Percentiles rank a stretch among this genome's conserved stretches.
Conservation (phyloP, 2,113 vertebrate genomes). For the Oenanthe oenanthe region DNA sequence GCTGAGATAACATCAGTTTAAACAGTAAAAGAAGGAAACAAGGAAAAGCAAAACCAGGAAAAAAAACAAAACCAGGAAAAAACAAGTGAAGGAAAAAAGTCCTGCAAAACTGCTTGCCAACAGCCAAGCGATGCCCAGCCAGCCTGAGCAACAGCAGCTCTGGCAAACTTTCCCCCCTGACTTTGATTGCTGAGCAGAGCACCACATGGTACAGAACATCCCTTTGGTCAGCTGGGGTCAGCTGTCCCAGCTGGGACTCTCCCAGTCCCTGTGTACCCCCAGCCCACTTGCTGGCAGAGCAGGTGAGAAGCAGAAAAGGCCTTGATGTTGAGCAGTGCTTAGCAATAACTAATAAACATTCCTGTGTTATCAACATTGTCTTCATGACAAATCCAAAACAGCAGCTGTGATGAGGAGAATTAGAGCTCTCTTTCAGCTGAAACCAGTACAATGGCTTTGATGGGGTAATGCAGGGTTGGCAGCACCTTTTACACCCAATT, state of each 20-base stretch:
- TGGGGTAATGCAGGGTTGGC: neutral
- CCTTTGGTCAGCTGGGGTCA: neutral
- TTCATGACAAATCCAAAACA: neutral
- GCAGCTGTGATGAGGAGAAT: neutral
- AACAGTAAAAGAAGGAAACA: neutral
- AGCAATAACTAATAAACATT: neutral
- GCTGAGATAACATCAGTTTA: neutral
- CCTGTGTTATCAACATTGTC: neutral
- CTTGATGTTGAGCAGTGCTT: neutral
- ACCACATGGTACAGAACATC: neutral
- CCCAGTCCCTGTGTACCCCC: neutral
- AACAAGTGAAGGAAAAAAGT: neutral
- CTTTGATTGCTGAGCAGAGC: neutral
- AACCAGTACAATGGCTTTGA: neutral
- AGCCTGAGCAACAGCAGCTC: accelerated
- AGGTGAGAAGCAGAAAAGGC: neutral
- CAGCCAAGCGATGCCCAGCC: accelerated
- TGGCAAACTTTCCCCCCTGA: neutral
- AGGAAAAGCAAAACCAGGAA: neutral
- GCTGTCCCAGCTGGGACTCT: neutral
- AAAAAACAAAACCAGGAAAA: neutral
- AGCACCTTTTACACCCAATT: neutral
- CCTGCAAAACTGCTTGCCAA: neutral
- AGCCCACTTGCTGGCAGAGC: accelerated
- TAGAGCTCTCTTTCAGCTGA: neutral